Percentiles rank a stretch among this genome's conserved stretches.
phyloP scores from a whole-genome alignment of 53 echinoderm and acorn worm genomes.

The Actinopyga echinites region DNA sequence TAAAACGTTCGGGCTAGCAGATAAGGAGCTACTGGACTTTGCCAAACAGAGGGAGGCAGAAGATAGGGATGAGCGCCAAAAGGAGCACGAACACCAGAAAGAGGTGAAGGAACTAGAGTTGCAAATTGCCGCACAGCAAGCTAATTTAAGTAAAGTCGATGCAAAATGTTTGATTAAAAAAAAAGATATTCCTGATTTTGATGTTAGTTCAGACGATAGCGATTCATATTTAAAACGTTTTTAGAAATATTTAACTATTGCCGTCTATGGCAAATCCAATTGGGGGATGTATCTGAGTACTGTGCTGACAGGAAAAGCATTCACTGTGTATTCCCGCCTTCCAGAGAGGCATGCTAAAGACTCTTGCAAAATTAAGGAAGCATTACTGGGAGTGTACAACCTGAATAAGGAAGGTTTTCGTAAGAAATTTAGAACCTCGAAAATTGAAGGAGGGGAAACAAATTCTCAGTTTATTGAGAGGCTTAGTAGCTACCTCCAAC shows the following conservation, averaged over 20 bases:
- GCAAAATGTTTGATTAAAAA: no score
- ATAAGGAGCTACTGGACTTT: background rate
- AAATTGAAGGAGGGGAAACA: slow-evolving; percentile 45
- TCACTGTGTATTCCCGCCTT: slow-evolving; percentile 55
- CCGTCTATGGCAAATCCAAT: slow-evolving; percentile 43
- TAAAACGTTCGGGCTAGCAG: background rate
- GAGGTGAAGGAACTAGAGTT: background rate
- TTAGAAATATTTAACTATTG: slow-evolving; percentile 54
- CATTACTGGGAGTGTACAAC: slow-evolving; percentile 52
- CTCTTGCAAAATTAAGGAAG: slow-evolving; percentile 31
- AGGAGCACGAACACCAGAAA: background rate
- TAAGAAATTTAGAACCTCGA: slow-evolving; percentile 53
- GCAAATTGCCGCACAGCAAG: background rate
- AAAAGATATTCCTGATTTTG: slow-evolving; percentile 50
- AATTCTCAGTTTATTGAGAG: slow-evolving; percentile 49
- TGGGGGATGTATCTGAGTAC: slow-evolving; percentile 63
- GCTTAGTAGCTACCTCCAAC: slow-evolving; percentile 23
- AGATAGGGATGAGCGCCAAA: background rate
- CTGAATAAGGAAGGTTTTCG: slow-evolving; percentile 61
- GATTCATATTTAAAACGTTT: slow-evolving; percentile 67
- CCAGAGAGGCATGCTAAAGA: slow-evolving; percentile 45
- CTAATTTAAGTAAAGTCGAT: background rate
- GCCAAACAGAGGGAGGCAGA: background rate
- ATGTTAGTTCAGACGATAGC: slow-evolving; percentile 61
- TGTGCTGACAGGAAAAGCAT: slow-evolving; percentile 59